A percentile compares a stretch with the other conserved stretches of the same genome.
Conservation (phyloP, 2,888 invertebrate genomes). For the Diachrysia chrysitis region DNA sequence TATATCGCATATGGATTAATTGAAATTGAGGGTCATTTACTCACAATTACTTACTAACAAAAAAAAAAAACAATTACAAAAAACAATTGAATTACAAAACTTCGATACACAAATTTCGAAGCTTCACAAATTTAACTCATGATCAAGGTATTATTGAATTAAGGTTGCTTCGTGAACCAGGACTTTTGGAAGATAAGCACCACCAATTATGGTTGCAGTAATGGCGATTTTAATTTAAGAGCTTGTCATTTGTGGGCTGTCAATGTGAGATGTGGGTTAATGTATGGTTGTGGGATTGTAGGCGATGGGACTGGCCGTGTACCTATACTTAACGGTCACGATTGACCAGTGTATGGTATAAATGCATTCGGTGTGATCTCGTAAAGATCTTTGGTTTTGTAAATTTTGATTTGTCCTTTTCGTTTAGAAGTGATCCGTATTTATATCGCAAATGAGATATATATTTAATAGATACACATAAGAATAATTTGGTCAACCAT, state of each 20-base stretch:
- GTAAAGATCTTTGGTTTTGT: too few species aligned
- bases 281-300: slow-evolving; percentile 25
- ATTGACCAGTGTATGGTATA: slow-evolving; percentile 2
- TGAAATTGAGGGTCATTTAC: too few species aligned
- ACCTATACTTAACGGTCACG: background rate
- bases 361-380: background rate
- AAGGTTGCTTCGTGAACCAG: slow-evolving; percentile 43
- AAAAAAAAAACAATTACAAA: too few species aligned
- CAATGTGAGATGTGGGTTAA: slow-evolving; percentile 41
- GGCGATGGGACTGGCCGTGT: slow-evolving; percentile 7
- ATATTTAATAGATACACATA: too few species aligned
- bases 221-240: slow-evolving; percentile 49
- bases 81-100: too few species aligned
- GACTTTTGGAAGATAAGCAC: slow-evolving; percentile 40
- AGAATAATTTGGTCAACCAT: too few species aligned
- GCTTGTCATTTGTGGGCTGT: slow-evolving; percentile 51
- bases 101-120: background rate
- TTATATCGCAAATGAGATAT: too few species aligned
- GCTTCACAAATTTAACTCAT: background rate
- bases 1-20: too few species aligned
- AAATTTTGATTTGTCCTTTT: too few species aligned
- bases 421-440: too few species aligned
- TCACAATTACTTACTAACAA: too few species aligned
- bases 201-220: slow-evolving; percentile 47
- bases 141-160: slow-evolving; percentile 41